A percentile compares a stretch with the other conserved stretches of the same genome.
Conservation (phyloP, 2,888 invertebrate species). For the Brenthis hecate region DNA sequence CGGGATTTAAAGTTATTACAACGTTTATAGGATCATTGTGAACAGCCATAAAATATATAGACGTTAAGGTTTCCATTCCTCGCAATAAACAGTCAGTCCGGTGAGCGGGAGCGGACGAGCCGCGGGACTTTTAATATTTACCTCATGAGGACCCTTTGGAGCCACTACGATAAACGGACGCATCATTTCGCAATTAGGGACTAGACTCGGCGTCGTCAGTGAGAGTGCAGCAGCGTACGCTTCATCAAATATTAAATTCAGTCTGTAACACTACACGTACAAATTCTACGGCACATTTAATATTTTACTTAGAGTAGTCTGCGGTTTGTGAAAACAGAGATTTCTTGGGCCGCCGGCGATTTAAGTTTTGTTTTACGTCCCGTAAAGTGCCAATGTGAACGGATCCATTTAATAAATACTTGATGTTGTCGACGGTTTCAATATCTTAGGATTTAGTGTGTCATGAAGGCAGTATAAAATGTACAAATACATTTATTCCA, state of each 20-base stretch:
- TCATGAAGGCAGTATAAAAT: constrained; percentile 5
- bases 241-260: constrained; percentile 73
- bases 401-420: constrained; percentile 58
- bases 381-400: constrained; percentile 50
- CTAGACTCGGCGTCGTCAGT: constrained; percentile 68
- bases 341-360: constrained; percentile 61
- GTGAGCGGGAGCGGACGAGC: constrained; percentile 48
- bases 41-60: constrained; percentile 76
- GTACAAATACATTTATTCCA: constrained; percentile 1
- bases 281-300: constrained; percentile 73
- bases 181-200: constrained; percentile 69
- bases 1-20: constrained; percentile 71
- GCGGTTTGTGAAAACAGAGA: constrained; percentile 66
- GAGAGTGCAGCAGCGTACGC: constrained; percentile 45
- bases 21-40: constrained; percentile 72
- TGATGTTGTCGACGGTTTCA: constrained; percentile 47
- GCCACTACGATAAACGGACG: constrained; percentile 50
- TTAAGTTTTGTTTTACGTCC: constrained; percentile 67
- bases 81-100: constrained; percentile 72
- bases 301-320: constrained; percentile 77
- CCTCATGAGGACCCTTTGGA: constrained; percentile 48
- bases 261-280: constrained; percentile 59
- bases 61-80: constrained; percentile 70
- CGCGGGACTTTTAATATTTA: constrained; percentile 65
- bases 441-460: not conserved